Percentiles rank a stretch among this genome's conserved stretches.
Evolutionary conservation across 2,888 invertebrate species (phyloP).

Genomic region (Embidobia sp.): DNA sequence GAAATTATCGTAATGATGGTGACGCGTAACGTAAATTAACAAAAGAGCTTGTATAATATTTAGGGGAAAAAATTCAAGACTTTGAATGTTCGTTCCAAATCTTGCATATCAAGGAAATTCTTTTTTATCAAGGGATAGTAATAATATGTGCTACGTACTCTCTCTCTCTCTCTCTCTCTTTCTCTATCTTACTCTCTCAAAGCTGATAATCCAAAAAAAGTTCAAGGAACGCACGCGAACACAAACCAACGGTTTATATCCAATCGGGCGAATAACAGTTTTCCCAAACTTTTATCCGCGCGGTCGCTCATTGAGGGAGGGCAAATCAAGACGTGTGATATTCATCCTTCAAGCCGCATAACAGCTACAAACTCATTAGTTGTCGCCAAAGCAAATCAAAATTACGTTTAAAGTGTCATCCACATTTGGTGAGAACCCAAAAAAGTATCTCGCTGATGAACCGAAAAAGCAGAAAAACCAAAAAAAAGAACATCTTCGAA

Average conservation of each 20-base stretch:
- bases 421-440: no score
- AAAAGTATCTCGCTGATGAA: no score
- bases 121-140: constrained; percentile 65
- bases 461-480: no score
- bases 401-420: constrained; percentile 8
- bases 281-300: constrained; percentile 59
- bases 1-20: constrained; percentile 37
- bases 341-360: background rate
- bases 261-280: constrained; percentile 44
- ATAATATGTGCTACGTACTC: constrained; percentile 54
- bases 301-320: constrained; percentile 25
- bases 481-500: background rate
- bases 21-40: constrained; percentile 58
- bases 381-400: constrained; percentile 18
- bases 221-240: background rate
- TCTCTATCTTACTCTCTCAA: no score
- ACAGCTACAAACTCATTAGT: constrained; percentile 1
- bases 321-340: constrained; percentile 40
- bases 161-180: no score
- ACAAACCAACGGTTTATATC: constrained; percentile 27
- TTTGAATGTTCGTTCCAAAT: constrained; percentile 69
- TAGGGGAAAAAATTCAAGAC: constrained; percentile 69
- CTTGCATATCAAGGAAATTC: constrained; percentile 70
- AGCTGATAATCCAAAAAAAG: constrained; percentile 27
- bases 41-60: constrained; percentile 69